These are phyloP conservation scores for Hydraecia micacea DNA, from an alignment of 2,888 invertebrate species.

Conservation along the genomic window DNA sequence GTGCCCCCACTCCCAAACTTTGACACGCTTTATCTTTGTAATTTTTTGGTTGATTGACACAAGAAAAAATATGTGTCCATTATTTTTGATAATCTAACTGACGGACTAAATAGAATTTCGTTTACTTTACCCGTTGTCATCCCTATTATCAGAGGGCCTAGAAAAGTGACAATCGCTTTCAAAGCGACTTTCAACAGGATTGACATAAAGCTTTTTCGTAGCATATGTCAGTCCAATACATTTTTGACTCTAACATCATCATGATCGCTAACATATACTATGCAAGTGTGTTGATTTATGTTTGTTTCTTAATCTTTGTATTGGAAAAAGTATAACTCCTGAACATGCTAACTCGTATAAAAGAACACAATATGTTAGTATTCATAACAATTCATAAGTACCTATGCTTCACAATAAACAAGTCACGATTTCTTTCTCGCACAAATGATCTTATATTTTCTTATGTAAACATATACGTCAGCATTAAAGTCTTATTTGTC, in stretches of 20 bases:
- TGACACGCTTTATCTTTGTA: too few species aligned
- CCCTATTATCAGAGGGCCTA: neutral
- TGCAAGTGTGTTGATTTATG: neutral
- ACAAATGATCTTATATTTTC: neutral
- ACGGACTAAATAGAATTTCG: too few species aligned
- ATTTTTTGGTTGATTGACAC: too few species aligned
- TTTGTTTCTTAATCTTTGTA: neutral
- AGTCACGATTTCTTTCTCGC: conserved; percentile 15
- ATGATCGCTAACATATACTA: neutral
- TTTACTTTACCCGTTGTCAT: too few species aligned
- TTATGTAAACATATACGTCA: too few species aligned
- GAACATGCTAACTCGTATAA: neutral
- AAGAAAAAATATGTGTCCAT: too few species aligned
- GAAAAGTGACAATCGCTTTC: neutral
- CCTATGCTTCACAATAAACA: neutral
- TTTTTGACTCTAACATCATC: neutral
- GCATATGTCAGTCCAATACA: neutral
- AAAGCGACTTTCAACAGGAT: neutral
- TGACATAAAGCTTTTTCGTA: neutral
- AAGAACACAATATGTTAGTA: neutral
- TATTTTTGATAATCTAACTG: too few species aligned
- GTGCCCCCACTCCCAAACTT: too few species aligned
- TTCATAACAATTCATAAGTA: conserved; percentile 1
- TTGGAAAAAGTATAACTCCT: neutral
- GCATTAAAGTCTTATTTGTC: too few species aligned